Percentiles rank a stretch among this genome's conserved stretches.
Evolutionary conservation across 2,113 vertebrate genomes (phyloP).

Genomic region (Pelecanus crispus): DNA sequence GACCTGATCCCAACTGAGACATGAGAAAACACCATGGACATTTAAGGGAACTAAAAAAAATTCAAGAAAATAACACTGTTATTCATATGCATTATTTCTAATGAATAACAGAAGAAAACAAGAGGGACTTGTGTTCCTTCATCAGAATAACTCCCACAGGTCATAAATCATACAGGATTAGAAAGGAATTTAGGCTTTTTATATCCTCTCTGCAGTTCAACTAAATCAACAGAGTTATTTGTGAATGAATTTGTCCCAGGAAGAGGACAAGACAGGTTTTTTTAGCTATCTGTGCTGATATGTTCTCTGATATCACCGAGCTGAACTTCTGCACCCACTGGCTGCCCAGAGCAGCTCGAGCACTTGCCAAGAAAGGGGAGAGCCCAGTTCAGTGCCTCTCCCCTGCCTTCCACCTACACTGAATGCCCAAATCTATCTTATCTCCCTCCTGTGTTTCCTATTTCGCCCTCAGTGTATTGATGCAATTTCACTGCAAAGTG

Average conservation of each 20-base stretch:
- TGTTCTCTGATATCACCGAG: background rate
- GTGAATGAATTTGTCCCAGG: background rate
- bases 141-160: background rate
- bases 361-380: background rate
- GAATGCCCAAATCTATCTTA: background rate
- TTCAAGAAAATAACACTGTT: background rate
- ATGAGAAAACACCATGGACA: background rate
- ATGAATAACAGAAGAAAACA: conserved; percentile 6
- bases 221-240: background rate
- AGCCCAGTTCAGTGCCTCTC: background rate
- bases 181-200: background rate
- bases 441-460: background rate
- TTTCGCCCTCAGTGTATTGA: background rate
- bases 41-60: background rate
- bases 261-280: background rate
- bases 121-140: background rate
- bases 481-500: background rate
- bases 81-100: background rate
- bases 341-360: background rate
- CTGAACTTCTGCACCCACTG: background rate
- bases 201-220: background rate
- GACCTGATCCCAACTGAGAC: background rate
- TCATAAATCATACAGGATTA: conserved; percentile 3
- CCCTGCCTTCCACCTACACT: too few species aligned
- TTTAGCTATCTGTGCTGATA: background rate